Percentiles rank a stretch among this genome's conserved stretches.
phyloP scores from a whole-genome alignment of 2,888 invertebrate species.

The Alloplasta piceator region DNA sequence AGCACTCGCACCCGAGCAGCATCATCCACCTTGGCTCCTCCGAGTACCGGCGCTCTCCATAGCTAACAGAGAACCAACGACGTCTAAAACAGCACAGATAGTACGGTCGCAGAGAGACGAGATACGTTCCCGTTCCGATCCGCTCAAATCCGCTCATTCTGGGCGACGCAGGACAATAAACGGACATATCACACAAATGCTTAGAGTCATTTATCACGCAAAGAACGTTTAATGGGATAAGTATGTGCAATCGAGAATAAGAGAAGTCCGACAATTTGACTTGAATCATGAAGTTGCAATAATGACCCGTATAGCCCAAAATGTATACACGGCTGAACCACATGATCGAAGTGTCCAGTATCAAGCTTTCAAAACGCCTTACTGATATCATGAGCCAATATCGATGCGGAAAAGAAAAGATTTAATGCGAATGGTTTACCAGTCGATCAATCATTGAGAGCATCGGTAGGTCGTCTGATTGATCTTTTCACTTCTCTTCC shows the following conservation, averaged over 20 bases:
- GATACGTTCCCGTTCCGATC: conserved; percentile 47
- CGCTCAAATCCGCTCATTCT: conserved; percentile 64
- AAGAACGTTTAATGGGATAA: conserved; percentile 74
- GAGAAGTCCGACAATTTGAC: too few species aligned
- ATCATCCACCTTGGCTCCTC: conserved; percentile 79
- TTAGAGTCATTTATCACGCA: conserved; percentile 57
- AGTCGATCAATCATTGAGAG: conserved; percentile 40
- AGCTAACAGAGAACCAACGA: conserved; percentile 46
- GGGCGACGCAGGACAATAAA: conserved; percentile 60
- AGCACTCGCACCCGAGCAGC: conserved; percentile 75
- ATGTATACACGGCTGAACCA: too few species aligned
- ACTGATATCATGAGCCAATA: conserved; percentile 31
- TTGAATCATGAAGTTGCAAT: too few species aligned
- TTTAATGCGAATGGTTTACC: not conserved
- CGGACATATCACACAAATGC: not conserved
- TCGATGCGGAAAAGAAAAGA: not conserved
- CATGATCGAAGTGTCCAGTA: too few species aligned
- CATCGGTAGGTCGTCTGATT: conserved; percentile 56
- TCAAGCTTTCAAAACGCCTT: conserved; percentile 9
- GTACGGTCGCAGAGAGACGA: conserved; percentile 56
- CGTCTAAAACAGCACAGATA: conserved; percentile 57
- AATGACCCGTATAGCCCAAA: too few species aligned
- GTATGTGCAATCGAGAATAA: conserved; percentile 61
- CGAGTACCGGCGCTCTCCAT: conserved; percentile 59
- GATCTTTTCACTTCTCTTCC: conserved; percentile 50